Conservation (phyloP, 2,888 invertebrate genomes). For the Nomada ruficornis region DNA sequence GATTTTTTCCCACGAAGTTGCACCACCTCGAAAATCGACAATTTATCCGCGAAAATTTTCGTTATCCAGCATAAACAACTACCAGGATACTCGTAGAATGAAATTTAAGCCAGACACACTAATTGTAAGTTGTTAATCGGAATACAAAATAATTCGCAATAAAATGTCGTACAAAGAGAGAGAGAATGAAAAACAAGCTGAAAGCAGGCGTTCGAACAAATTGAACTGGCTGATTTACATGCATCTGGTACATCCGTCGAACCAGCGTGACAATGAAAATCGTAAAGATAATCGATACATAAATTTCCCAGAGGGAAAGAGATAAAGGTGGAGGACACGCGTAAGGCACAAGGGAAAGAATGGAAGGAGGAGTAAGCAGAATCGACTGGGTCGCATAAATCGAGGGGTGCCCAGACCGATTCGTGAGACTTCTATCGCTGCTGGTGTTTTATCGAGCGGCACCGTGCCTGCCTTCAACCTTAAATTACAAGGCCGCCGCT, state of each 20-base stretch:
- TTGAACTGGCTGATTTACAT: constrained; percentile 12
- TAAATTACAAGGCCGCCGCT: constrained; percentile 57
- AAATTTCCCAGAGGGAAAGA: constrained; percentile 7
- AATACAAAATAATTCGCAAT: too few species aligned
- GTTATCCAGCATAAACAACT: too few species aligned
- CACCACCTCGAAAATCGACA: too few species aligned
- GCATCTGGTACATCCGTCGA: constrained; percentile 3
- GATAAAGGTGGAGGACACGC: not conserved
- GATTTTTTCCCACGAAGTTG: too few species aligned
- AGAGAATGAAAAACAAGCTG: not conserved
- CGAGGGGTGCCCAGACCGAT: constrained; percentile 18
- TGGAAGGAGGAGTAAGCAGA: constrained; percentile 16
- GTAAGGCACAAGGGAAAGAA: not conserved
- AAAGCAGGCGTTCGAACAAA: constrained; percentile 7
- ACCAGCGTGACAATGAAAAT: constrained; percentile 15
- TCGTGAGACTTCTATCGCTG: constrained; percentile 45
- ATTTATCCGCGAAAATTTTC: too few species aligned
- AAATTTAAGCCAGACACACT: too few species aligned
- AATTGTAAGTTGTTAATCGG: too few species aligned
- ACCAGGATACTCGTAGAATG: too few species aligned
- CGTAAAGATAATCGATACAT: constrained; percentile 32
- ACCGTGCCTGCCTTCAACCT: constrained; percentile 47
- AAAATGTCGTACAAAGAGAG: not conserved
- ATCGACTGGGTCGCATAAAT: constrained; percentile 38
- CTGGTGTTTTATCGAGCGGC: constrained; percentile 57